Percentiles rank a stretch among this genome's conserved stretches.
Conservation (phyloP, 1,140 invertebrate species). For the Brachionus asplanchnoidis region DNA sequence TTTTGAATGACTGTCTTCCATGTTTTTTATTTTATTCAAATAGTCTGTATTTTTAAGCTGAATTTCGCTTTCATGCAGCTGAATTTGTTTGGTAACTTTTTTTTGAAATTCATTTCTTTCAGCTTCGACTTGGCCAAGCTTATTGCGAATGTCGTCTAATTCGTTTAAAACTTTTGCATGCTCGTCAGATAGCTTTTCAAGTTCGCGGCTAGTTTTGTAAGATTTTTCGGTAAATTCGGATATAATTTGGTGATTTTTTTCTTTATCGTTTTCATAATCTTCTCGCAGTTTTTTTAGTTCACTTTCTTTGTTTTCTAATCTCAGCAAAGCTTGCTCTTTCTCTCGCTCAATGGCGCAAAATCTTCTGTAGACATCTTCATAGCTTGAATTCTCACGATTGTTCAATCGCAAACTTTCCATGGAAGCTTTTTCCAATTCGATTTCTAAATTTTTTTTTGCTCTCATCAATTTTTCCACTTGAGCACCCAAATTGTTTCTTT, state of each 20-base stretch:
- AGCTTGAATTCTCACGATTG: conserved; percentile 4
- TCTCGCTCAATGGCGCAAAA: conserved; percentile 11
- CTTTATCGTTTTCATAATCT: conserved; percentile 14
- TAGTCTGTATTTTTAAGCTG: neutral
- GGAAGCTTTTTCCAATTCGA: conserved; percentile 18
- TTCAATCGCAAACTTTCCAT: neutral
- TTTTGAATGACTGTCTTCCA: neutral
- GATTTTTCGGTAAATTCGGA: conserved; percentile 30
- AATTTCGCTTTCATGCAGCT: conserved; percentile 23
- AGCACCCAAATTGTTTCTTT: neutral
- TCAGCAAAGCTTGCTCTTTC: conserved; percentile 32
- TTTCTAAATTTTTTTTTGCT: conserved; percentile 28
- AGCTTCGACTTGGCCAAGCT: neutral
- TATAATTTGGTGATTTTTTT: conserved; percentile 6
- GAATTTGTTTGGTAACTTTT: conserved; percentile 31
- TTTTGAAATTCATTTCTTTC: conserved; percentile 7
- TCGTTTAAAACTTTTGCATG: neutral
- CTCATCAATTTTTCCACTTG: conserved; percentile 21
- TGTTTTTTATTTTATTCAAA: neutral
- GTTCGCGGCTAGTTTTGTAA: neutral
- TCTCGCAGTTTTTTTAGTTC: conserved; percentile 19
- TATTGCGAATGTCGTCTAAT: conserved; percentile 20
- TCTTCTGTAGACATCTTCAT: neutral
- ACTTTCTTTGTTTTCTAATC: conserved; percentile 14
- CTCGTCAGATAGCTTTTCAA: conserved; percentile 27